Conservation (phyloP, 2,113 vertebrate genomes). For the Vulpes lagopus region DNA sequence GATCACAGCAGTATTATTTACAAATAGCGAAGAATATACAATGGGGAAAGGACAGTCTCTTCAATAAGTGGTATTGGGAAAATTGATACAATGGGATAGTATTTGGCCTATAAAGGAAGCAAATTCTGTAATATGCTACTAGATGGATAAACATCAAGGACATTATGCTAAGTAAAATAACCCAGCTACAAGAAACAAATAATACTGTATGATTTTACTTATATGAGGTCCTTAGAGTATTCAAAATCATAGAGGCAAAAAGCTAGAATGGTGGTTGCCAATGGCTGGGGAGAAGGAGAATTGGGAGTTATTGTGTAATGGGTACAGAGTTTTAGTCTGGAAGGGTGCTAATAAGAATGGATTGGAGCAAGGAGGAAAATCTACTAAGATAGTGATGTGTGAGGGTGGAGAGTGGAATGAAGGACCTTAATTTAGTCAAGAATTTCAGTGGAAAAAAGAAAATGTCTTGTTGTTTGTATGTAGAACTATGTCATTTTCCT, state of each 20-base stretch:
- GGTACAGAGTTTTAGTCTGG: background rate
- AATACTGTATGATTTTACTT: background rate
- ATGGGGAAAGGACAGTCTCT: background rate
- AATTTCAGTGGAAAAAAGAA: background rate
- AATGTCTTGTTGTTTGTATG: background rate
- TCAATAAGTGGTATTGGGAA: background rate
- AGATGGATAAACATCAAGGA: background rate
- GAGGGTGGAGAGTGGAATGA: background rate
- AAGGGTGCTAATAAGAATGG: background rate
- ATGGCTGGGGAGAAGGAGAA: background rate
- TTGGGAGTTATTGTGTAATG: background rate
- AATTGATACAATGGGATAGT: background rate
- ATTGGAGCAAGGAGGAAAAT: background rate
- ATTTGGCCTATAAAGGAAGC: background rate
- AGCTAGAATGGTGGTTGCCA: background rate
- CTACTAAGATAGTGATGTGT: background rate
- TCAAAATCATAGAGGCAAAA: background rate
- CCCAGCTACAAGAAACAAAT: background rate
- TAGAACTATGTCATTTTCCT: slow-evolving; percentile 34
- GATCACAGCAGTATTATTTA: background rate
- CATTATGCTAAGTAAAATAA: background rate
- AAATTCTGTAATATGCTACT: background rate
- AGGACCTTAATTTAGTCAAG: background rate
- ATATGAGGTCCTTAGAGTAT: background rate
- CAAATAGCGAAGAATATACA: background rate